Evolutionary conservation across 2,888 invertebrate species (phyloP), one percentile per base, ranked within the genome.

Genomic region (Drosophila yooni): DNA sequence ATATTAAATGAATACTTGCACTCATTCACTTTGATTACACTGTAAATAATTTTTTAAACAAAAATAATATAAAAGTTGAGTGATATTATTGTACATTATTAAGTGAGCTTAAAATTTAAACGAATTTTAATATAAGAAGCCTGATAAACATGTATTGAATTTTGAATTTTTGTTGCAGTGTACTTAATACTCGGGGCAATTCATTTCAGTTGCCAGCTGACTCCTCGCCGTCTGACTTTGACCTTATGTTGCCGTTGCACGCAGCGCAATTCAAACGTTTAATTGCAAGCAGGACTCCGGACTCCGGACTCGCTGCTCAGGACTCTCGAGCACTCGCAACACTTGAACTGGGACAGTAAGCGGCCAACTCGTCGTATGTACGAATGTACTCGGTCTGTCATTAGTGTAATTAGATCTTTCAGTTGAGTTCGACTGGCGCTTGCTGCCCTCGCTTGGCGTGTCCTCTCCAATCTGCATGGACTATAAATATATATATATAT

Each of bases 331-430:
- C 46, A 46, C 2, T 46, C 4, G 46, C 25, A 46, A 25, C 15
- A 46, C 46, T 46, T 15, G 25, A 33, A 52, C 52, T 52, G 18
- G 25, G 59, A 43, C 51, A 66, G 43, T 48, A 18, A 56, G 48
- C 54, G 51, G 25, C 52, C 27, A 34, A 56, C 38, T 54, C n/a
- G 27, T 40, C 2, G 5, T 51, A 51, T 33, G 25, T 31, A 51
- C 31, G 13, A 18, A 48, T 31, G 33, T 31, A 62, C 57, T 46
- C 63, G 76, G 57, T 61, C 61, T 68, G 76, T 92, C 90, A 92
- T 92, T 92, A 92, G 89, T 75, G 81, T 92, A 92, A 92, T 92
- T 92, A 90, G 92, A 92, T 91, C 89, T 89, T 81, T 73, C 74
- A 68, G 63, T 62, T 69, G 33, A 52, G 53, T 36, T 58, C 31